Base-by-base conservation (phyloP, 2,797 vertebrate species). In the Neoniphon sammara region DNA sequence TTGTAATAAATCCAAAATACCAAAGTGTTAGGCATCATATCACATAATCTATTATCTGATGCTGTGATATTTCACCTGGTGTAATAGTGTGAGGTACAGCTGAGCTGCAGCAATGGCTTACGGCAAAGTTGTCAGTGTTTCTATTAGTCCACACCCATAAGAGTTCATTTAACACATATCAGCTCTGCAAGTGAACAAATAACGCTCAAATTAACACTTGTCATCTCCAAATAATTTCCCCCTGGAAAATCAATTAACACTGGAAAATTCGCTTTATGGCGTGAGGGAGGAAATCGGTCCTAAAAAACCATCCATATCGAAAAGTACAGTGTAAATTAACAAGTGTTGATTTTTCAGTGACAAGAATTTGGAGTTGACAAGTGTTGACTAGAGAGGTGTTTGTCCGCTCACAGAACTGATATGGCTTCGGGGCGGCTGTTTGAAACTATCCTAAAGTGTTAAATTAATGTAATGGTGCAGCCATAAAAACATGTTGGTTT, bases 301-400 rank as follows among this genome's bases (percentile, higher is more conserved):
- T 82, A 27, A 5, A 39, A 77, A 50, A 20, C 47, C 31, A 4
- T 17, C 36, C 25, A 42, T 4, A 20, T 20, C n/a, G 18, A 7
- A 9, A 39, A 5, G 30, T 52, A 10, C n/a, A 3, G 23, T 50
- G 54, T 70, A 46, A 30, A 74, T 73, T 83, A 84, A 85, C 63
- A 73, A 84, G 61, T 0, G 46, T 52, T 36, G 66, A 59, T 62
- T 78, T 73, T 54, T 21, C 66, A 7, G 59, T 15, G 46, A 53
- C 68, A 50, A 57, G 74, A 72, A 68, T 62, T 64, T 18, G 6
- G 80, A 80, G 55, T 11, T 80, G 82, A 82, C 82, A 83, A 66
- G 76, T 83, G 83, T 84, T 77, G 81, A 80, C 64, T 60, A 57
- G 62, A 78, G 77, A 54, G 81, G 39, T 73, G 81, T 75, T 78